A percentile compares a stretch with the other conserved stretches of the same genome.
Evolutionary conservation across 2,888 invertebrate genomes (phyloP).

Genomic region (Hydraecia micacea): DNA sequence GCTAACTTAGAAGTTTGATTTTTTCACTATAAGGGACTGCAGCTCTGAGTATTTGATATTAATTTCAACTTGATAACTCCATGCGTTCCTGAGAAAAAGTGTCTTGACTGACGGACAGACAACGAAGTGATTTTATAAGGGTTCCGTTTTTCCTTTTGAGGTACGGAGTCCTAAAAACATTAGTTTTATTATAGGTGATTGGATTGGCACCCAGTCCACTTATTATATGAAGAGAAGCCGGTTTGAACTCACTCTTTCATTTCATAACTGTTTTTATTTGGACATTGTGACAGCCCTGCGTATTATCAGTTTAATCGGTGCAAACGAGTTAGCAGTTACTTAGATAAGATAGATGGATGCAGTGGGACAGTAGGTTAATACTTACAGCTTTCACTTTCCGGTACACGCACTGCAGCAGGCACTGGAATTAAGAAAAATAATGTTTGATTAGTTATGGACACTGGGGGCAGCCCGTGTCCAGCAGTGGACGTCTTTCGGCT

Average conservation of each 20-base stretch:
- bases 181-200: background rate
- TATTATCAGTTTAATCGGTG: slow-evolving; percentile 52
- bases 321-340: slow-evolving; percentile 56
- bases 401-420: slow-evolving; percentile 94
- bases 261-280: too few species aligned
- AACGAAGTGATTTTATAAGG: too few species aligned
- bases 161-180: background rate
- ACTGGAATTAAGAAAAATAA: slow-evolving; percentile 88
- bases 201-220: background rate
- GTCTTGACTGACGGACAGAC: too few species aligned
- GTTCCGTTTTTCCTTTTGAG: too few species aligned
- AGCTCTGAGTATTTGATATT: too few species aligned
- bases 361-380: slow-evolving; percentile 72
- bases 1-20: too few species aligned
- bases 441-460: slow-evolving; percentile 25
- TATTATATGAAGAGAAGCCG: background rate
- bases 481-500: too few species aligned
- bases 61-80: too few species aligned
- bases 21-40: too few species aligned
- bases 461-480: too few species aligned
- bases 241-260: background rate
- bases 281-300: slow-evolving; percentile 42
- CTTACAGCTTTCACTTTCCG: slow-evolving; percentile 94
- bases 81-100: too few species aligned
- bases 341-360: slow-evolving; percentile 44